A percentile compares a stretch with the other conserved stretches of the same genome.
These are phyloP conservation scores for Dipus sagitta DNA, from an alignment of 2,797 vertebrate species.

Conservation along the genomic window DNA sequence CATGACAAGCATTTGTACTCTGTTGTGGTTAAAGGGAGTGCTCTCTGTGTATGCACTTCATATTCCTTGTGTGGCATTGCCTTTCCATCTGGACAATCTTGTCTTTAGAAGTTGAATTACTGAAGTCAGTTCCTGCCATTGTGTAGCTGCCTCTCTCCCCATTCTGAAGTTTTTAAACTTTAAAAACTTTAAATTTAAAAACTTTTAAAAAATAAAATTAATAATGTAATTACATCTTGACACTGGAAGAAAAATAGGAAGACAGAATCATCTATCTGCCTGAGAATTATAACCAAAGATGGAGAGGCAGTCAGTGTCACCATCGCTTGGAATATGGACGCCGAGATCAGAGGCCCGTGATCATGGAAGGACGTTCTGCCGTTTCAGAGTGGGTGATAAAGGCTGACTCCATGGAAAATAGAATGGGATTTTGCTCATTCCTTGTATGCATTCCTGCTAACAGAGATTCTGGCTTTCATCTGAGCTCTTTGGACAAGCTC, in stretches of 20 bases:
- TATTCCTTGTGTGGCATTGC: no score
- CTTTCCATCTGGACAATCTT: neutral
- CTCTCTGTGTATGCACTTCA: neutral
- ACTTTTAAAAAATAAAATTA: neutral
- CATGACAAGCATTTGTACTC: no score
- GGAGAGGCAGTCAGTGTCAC: neutral
- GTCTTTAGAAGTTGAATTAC: neutral
- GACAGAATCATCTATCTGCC: neutral
- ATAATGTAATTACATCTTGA: neutral
- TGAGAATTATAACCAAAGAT: neutral
- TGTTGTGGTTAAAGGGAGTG: no score
- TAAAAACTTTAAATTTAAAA: neutral
- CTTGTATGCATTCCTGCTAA: neutral
- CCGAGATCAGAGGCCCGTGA: neutral
- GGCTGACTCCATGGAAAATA: slow-evolving; percentile 8
- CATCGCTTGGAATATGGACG: neutral
- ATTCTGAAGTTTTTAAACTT: neutral
- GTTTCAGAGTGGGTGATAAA: neutral
- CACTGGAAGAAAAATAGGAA: neutral
- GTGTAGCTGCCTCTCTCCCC: neutral
- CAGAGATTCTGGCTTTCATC: slow-evolving; percentile 46
- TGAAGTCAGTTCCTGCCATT: neutral
- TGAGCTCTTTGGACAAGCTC: slow-evolving; percentile 21
- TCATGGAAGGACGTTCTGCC: neutral
- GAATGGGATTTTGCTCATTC: slow-evolving; percentile 23